Base-by-base conservation (phyloP, 2,888 invertebrate genomes). In the Troides aeacus region DNA sequence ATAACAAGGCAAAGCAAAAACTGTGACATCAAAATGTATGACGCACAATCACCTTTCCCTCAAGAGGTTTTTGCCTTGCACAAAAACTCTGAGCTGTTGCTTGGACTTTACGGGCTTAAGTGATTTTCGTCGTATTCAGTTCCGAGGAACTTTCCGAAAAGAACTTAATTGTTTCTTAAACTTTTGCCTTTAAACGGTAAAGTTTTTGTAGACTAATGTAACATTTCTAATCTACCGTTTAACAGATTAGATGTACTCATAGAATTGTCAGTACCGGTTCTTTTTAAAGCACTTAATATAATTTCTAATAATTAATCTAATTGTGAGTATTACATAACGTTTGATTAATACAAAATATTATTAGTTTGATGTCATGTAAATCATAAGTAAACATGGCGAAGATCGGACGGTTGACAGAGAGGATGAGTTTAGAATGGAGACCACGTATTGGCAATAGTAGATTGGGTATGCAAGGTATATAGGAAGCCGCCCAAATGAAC, bases 11-110 rank as follows among this genome's bases (percentile, higher is more conserved):
- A 71, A 73, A 69, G 79, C 84, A 88, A 89, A 90, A 90, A 89
- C 85, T 73, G 79, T 79, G 79, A 81, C 85, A 87, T 88, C 86
- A 86, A 89, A 89, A 88, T 88, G 87, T 88, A 88, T 88, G 86
- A 86, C 89, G 87, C 86, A 84, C 84, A 78, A 81, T 81, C 79
- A 77, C 69, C 77, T 81, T 77, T 78, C 78, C 76, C 79, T 78
- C 76, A 78, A 78, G 78, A 80, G 77, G 78, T 84, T 86, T 84
- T 86, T 85, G 66, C 66, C 79, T 76, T 72, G 78, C 75, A 79
- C 78, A 86, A 84, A 87, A 87, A 85, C 81, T 84, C 81, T 72
- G 76, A 78, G 79, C 79, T 83, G 79, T 81, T 84, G 80, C 80
- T 81, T 79, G 79, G 84, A 80, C 79, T 81, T 78, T 76, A 77